These are phyloP conservation scores for Linyphia triangularis DNA, from an alignment of 2,888 invertebrate genomes.

Conservation along the genomic window DNA sequence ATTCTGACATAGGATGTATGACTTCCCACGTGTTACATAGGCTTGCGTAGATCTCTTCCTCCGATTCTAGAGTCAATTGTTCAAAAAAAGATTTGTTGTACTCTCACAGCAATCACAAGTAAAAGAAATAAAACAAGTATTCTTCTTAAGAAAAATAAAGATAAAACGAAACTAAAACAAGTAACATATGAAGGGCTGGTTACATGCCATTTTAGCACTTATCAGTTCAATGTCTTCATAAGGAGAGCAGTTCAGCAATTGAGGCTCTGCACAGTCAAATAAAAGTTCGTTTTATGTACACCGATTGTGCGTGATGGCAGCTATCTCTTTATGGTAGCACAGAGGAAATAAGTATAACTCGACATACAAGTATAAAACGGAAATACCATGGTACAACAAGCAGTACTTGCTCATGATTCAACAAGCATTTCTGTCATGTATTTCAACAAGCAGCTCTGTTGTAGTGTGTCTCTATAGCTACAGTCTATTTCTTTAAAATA, in stretches of 20 bases:
- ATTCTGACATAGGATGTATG: conserved; percentile 67
- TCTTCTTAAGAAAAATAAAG: neutral
- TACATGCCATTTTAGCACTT: conserved; percentile 14
- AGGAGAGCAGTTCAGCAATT: conserved; percentile 18
- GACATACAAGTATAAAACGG: conserved; percentile 40
- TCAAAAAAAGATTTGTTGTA: conserved; percentile 33
- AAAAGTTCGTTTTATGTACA: conserved; percentile 63
- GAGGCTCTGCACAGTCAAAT: conserved; percentile 53
- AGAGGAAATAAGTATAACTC: conserved; percentile 40
- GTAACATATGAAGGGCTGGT: neutral
- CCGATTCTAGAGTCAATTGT: conserved; percentile 62
- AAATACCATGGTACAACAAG: neutral
- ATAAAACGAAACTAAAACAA: neutral
- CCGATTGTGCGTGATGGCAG: conserved; percentile 70
- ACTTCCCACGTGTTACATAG: conserved; percentile 57
- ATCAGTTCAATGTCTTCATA: conserved; percentile 26
- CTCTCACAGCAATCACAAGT: neutral
- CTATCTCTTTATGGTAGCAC: conserved; percentile 65
- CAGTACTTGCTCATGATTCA: neutral
- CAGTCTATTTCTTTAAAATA: no score
- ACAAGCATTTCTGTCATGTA: no score
- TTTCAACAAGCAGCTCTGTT: no score
- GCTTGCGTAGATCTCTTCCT: conserved; percentile 47
- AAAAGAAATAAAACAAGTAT: neutral
- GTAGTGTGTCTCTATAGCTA: no score